A percentile compares a stretch with the other conserved stretches of the same genome.
phyloP scores from a whole-genome alignment of 2,113 vertebrate genomes.

The Morone chrysops region DNA sequence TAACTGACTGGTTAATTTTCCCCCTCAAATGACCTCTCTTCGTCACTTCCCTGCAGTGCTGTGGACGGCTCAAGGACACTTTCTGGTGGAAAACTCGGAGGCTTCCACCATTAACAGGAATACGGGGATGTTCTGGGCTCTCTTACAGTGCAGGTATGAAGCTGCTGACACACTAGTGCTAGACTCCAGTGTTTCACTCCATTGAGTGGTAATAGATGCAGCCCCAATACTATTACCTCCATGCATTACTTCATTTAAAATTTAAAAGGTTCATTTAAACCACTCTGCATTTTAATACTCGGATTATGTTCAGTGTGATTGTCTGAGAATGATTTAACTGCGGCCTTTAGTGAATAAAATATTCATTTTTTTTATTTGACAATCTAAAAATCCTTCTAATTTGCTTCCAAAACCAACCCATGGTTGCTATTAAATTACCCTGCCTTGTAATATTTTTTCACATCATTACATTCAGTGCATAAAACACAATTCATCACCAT shows the following conservation, averaged over 20 bases:
- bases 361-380: neutral
- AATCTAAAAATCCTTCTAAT: conserved; percentile 14
- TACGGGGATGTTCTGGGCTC: conserved; percentile 98
- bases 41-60: conserved; percentile 84
- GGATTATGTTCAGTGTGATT: neutral
- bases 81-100: conserved; percentile 95
- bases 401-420: neutral
- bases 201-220: neutral
- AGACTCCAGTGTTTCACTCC: neutral
- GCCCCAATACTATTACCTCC: neutral
- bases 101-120: conserved; percentile 96
- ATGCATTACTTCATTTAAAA: neutral
- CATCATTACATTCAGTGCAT: neutral
- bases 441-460: neutral
- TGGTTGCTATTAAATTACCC: neutral
- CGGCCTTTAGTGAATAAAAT: neutral
- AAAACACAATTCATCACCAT: conserved; percentile 4
- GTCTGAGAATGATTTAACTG: neutral
- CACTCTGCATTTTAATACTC: conserved; percentile 1
- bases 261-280: conserved; percentile 9
- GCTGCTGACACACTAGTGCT: neutral
- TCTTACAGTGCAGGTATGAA: conserved; percentile 93
- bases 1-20: conserved; percentile 29
- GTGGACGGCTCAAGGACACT: conserved; percentile 97
- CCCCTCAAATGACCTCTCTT: conserved; percentile 17